Conservation (phyloP, 1,140 invertebrate genomes). For the Frieseomelitta varia region DNA sequence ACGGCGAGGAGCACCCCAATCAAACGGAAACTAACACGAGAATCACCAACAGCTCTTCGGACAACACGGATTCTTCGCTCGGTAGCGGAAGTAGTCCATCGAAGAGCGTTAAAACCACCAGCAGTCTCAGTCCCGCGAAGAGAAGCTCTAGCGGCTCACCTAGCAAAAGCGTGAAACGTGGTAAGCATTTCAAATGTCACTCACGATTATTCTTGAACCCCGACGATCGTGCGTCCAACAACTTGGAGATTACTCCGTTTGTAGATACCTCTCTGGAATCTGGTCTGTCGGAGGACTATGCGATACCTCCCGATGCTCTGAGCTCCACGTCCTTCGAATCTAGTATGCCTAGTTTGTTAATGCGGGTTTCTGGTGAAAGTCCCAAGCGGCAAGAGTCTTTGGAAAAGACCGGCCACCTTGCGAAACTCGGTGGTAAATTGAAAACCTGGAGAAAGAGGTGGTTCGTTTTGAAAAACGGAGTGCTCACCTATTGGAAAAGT, state of each 20-base stretch:
- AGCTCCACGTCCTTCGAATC: conserved; percentile 89
- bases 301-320: conserved; percentile 95
- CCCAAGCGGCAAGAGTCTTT: conserved; percentile 89
- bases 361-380: conserved; percentile 86
- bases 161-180: conserved; percentile 86
- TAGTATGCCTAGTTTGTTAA: conserved; percentile 86
- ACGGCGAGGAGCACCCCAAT: conserved; percentile 89
- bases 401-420: conserved; percentile 95
- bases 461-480: conserved; percentile 96
- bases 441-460: conserved; percentile 97
- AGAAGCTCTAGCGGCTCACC: conserved; percentile 92
- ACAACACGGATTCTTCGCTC: conserved; percentile 82
- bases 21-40: conserved; percentile 82
- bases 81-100: conserved; percentile 90
- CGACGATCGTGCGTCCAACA: neutral
- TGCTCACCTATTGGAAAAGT: conserved; percentile 96
- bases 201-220: too few species aligned
- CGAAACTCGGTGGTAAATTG: conserved; percentile 96
- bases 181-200: conserved; percentile 59
- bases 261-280: conserved; percentile 95
- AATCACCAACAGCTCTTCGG: conserved; percentile 82
- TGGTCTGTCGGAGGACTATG: conserved; percentile 97
- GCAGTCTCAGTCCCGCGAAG: conserved; percentile 91
- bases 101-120: conserved; percentile 92
- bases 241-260: conserved; percentile 57